Evolutionary conservation across 2,888 invertebrate genomes (phyloP).

Genomic region (Adelognathus sp.): DNA sequence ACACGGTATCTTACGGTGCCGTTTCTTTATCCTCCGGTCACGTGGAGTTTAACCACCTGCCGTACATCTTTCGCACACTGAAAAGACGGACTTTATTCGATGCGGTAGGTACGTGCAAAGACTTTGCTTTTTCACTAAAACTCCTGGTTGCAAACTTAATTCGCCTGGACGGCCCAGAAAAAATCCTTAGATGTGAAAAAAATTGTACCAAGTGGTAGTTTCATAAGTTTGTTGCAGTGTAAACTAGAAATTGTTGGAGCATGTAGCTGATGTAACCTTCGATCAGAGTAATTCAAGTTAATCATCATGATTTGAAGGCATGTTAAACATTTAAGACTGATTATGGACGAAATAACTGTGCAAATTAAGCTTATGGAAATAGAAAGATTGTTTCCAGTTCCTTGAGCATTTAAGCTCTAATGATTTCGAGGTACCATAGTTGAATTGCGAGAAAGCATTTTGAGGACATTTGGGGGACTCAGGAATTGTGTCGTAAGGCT

Average conservation of each 20-base stretch:
- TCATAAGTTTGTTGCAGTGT: not conserved
- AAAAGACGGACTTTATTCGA: not conserved
- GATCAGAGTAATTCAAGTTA: too few relatives aligned
- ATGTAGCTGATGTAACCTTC: too few relatives aligned
- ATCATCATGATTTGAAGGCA: too few relatives aligned
- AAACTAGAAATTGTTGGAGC: not conserved
- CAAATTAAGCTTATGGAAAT: too few relatives aligned
- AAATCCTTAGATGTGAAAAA: not conserved
- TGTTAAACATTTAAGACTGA: too few relatives aligned
- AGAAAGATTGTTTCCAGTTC: too few relatives aligned
- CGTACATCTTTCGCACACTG: not conserved
- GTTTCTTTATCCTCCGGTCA: slow-evolving; percentile 25
- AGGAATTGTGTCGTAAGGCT: too few relatives aligned
- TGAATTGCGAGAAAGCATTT: too few relatives aligned
- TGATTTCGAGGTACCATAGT: too few relatives aligned
- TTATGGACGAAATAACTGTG: too few relatives aligned
- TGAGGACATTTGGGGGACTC: too few relatives aligned
- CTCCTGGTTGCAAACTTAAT: not conserved
- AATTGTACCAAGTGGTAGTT: not conserved
- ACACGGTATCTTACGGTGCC: slow-evolving; percentile 45
- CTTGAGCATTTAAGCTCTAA: too few relatives aligned
- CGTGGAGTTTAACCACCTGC: slow-evolving; percentile 30
- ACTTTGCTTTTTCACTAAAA: not conserved
- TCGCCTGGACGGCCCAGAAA: not conserved
- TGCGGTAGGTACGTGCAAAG: not conserved